A percentile compares a stretch with the other conserved stretches of the same genome.
These are phyloP conservation scores for Henicopernis longicauda DNA, from an alignment of 2,113 vertebrate genomes.

Conservation along the genomic window DNA sequence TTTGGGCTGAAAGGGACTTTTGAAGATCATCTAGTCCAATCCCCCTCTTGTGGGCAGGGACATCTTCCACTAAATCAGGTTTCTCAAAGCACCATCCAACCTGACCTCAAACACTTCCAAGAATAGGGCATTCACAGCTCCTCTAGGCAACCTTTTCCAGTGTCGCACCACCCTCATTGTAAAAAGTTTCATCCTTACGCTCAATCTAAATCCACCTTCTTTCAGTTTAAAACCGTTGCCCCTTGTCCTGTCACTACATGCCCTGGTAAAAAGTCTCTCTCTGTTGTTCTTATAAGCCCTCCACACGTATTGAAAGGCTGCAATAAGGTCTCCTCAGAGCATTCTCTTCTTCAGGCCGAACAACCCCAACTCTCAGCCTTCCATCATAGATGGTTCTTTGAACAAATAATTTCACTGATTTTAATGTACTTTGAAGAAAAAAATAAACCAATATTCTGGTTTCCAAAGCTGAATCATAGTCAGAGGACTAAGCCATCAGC, in stretches of 20 bases:
- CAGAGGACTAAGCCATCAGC: background rate
- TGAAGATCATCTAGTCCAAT: background rate
- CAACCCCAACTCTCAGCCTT: background rate
- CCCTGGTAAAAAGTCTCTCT: background rate
- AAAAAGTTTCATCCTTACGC: background rate
- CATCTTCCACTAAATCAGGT: background rate
- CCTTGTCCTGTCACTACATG: too few species aligned
- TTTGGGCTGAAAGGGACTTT: background rate
- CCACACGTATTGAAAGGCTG: background rate
- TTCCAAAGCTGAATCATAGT: background rate
- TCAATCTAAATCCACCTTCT: background rate
- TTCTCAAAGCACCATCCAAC: background rate
- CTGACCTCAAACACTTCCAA: background rate
- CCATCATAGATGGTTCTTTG: background rate
- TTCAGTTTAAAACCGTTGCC: background rate
- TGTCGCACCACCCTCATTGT: background rate
- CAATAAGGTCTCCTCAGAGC: background rate
- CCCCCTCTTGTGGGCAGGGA: background rate
- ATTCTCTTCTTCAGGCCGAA: background rate
- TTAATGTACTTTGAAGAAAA: background rate
- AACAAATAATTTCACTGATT: background rate
- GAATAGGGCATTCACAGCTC: background rate
- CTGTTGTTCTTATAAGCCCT: background rate
- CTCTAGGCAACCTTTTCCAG: background rate
- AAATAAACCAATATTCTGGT: background rate